These are phyloP conservation scores for Corythornis cristatus DNA, from an alignment of 2,113 vertebrate species.

Conservation along the genomic window DNA sequence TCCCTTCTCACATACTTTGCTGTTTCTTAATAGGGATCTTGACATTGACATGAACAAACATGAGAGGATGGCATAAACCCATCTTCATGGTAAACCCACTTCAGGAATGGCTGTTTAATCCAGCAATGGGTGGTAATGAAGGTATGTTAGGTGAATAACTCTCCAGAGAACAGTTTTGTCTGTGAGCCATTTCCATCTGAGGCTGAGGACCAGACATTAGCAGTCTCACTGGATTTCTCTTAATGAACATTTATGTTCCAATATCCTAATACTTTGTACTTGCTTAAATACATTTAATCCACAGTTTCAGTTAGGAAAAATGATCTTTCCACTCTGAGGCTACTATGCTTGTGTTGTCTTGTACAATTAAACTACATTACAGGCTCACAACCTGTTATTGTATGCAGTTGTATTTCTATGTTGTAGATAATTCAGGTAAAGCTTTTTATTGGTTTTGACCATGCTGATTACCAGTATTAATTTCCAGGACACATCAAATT, in stretches of 20 bases:
- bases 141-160: neutral
- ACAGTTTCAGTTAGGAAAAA: neutral
- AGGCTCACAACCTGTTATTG: neutral
- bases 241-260: neutral
- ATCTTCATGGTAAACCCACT: neutral
- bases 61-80: neutral
- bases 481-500: neutral
- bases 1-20: neutral
- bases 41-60: neutral
- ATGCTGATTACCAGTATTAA: neutral
- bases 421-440: neutral
- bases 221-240: neutral
- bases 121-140: neutral
- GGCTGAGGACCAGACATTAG: neutral
- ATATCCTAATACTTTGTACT: neutral
- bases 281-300: neutral
- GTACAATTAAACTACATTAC: neutral
- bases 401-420: neutral
- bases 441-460: neutral
- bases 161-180: neutral
- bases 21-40: neutral
- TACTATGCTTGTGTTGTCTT: neutral
- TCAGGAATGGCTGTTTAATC: fast-evolving
- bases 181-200: neutral
- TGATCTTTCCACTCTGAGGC: neutral